phyloP scores from a whole-genome alignment of 2,888 invertebrate genomes.

The Onchidella celtica region DNA sequence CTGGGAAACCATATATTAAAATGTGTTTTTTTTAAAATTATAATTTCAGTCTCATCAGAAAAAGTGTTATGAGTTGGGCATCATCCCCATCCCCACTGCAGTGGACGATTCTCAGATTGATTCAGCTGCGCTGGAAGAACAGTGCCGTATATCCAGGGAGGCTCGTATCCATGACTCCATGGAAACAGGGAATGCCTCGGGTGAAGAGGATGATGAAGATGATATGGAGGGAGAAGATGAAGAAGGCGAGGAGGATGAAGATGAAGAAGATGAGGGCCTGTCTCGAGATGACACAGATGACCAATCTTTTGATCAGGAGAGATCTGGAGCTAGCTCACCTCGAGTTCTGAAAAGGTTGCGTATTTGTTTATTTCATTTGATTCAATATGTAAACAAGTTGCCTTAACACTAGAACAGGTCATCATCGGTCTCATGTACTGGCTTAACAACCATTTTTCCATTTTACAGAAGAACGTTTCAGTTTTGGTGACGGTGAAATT shows the following conservation, averaged over 20 bases:
- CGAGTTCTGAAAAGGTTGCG: constrained; percentile 48
- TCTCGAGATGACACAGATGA: constrained; percentile 43
- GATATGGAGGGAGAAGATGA: constrained; percentile 61
- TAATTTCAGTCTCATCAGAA: constrained; percentile 86
- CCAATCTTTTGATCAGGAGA: constrained; percentile 45
- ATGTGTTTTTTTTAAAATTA: too few species aligned
- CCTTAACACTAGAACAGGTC: too few species aligned
- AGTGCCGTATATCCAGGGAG: constrained; percentile 80
- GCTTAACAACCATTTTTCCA: too few species aligned
- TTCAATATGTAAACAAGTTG: not conserved
- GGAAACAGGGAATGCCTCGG: constrained; percentile 47
- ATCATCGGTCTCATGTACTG: too few species aligned
- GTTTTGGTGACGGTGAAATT: too few species aligned
- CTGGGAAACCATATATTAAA: too few species aligned
- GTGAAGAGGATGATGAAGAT: constrained; percentile 54
- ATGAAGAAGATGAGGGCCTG: constrained; percentile 78
- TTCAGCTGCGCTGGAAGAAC: constrained; percentile 82
- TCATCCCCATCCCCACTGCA: constrained; percentile 87
- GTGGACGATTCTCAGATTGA: constrained; percentile 85
- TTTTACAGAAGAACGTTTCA: too few species aligned
- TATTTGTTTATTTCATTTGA: too few species aligned
- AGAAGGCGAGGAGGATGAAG: constrained; percentile 58
- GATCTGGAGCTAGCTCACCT: constrained; percentile 26
- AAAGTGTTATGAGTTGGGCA: constrained; percentile 91
- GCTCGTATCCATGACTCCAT: constrained; percentile 61